These are phyloP conservation scores for Alosa alosa DNA, from an alignment of 2,113 vertebrate species.

Conservation along the genomic window DNA sequence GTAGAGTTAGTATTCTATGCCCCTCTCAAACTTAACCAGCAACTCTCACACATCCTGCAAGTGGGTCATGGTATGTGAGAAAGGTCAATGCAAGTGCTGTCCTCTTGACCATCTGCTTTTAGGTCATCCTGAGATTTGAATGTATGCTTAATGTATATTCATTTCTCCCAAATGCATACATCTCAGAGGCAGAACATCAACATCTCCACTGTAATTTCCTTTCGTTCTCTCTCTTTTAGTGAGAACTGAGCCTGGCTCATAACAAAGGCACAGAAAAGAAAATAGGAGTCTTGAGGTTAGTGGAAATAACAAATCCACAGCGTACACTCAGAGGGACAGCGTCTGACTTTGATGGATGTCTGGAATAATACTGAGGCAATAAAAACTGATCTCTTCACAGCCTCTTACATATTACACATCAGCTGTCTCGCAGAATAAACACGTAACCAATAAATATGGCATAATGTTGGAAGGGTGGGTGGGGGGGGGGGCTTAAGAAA, in stretches of 20 bases:
- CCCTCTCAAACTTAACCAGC: not conserved
- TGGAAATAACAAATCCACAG: slow-evolving; percentile 14
- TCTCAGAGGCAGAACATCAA: not conserved
- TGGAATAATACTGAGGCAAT: slow-evolving; percentile 25
- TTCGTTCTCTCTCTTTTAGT: not conserved
- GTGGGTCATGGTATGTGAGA: not conserved
- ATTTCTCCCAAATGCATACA: not conserved
- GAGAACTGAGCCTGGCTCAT: not conserved
- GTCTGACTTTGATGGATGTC: slow-evolving; percentile 30
- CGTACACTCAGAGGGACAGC: not conserved
- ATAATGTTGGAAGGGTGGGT: not conserved
- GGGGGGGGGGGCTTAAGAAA: not conserved
- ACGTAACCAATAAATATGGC: slow-evolving; percentile 18
- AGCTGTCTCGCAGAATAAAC: slow-evolving; percentile 30
- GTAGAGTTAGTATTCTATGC: not conserved
- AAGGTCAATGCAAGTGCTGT: not conserved
- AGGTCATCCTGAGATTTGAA: not conserved
- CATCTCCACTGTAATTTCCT: not conserved
- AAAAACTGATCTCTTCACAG: slow-evolving; percentile 16
- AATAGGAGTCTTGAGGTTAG: slow-evolving; percentile 15
- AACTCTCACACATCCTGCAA: not conserved
- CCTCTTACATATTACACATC: not conserved
- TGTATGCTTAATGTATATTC: not conserved
- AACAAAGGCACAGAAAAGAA: slow-evolving; percentile 14
- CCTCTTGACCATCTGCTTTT: not conserved